Conservation (phyloP, 2,888 invertebrate species). For the Cabera pusaria region DNA sequence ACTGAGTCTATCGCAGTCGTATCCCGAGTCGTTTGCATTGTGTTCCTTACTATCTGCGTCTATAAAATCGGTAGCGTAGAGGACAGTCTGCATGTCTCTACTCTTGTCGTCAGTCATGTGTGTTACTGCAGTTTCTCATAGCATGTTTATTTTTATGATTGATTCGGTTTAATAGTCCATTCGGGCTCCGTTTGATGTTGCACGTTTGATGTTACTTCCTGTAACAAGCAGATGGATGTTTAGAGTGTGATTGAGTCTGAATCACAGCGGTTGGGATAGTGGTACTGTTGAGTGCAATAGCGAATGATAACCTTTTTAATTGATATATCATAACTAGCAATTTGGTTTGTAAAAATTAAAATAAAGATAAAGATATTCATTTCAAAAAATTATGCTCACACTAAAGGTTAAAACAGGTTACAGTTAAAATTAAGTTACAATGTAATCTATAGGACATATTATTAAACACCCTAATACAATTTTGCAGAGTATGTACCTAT, state of each 20-base stretch:
- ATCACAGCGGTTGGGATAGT: slow-evolving; percentile 21
- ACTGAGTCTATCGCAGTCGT: slow-evolving; percentile 51
- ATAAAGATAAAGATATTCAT: no score
- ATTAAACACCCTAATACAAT: no score
- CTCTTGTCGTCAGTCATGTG: slow-evolving; percentile 65
- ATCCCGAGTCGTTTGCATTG: slow-evolving; percentile 46
- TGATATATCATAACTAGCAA: no score
- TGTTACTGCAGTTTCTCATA: slow-evolving; percentile 52
- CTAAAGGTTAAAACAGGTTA: no score
- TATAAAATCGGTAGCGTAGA: slow-evolving; percentile 57
- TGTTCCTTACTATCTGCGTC: slow-evolving; percentile 50
- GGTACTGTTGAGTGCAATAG: no score
- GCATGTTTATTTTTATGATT: slow-evolving; percentile 80
- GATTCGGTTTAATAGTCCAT: slow-evolving; percentile 67
- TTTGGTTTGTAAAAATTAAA: no score
- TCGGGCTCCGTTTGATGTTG: slow-evolving; percentile 32
- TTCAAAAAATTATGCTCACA: no score
- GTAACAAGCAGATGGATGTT: slow-evolving; percentile 34
- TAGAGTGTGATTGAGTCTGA: slow-evolving; percentile 24
- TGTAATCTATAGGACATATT: no score
- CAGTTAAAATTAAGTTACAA: no score
- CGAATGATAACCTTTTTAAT: no score
- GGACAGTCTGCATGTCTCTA: slow-evolving; percentile 72
- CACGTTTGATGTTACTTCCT: slow-evolving; percentile 35
- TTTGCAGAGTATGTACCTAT: no score